Evolutionary conservation across 2,113 vertebrate species (phyloP), one percentile per base, ranked within the genome.

Genomic region (Thomomys bottae): DNA sequence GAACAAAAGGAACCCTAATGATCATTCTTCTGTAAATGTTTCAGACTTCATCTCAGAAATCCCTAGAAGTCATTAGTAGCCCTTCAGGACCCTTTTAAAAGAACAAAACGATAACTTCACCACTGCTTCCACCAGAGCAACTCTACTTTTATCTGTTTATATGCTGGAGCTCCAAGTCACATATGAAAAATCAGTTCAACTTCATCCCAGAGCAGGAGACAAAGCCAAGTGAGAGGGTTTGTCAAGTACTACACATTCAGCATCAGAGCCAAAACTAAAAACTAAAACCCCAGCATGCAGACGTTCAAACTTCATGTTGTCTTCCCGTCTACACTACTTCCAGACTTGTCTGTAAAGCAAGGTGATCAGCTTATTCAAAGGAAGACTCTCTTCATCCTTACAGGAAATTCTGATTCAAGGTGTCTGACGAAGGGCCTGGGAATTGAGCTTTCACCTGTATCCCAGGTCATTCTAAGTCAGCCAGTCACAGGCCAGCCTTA

Each of bases 221-320:
- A 84, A 94, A 83, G 80, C 76, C 45, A n/a, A 92, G 49, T 26
- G 17, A 87, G 15, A 77, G 81, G 84, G 21, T 8, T 71, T 76
- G 20, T 75, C 21, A 11, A 54, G 49, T 38, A n/a, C 40, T 40
- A 40, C 36, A 86, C 28, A 26, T 61, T 59, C 40, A 49, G 17
- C 8, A 17, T 63, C 40, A 68, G 42, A 93, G 34, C 36, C 18
- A 49, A 68, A 32, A 57, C 2, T 26, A 9, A n/a, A n/a, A n/a
- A n/a, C n/a, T n/a, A n/a, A n/a, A 54, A 88, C 49, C n/a, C 14
- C 72, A 63, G 1, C 36, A 71, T 18, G 3, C 18, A 87, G 40
- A 86, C 20, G 2, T 2, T 59, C 28, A 59, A 28, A 68, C 28
- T 84, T 64, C 54, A 21, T 34, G 57, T 15, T 66, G n/a, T 24